These are phyloP conservation scores for Ptychoptera contaminata DNA, from an alignment of 2,888 invertebrate genomes.

Conservation along the genomic window DNA sequence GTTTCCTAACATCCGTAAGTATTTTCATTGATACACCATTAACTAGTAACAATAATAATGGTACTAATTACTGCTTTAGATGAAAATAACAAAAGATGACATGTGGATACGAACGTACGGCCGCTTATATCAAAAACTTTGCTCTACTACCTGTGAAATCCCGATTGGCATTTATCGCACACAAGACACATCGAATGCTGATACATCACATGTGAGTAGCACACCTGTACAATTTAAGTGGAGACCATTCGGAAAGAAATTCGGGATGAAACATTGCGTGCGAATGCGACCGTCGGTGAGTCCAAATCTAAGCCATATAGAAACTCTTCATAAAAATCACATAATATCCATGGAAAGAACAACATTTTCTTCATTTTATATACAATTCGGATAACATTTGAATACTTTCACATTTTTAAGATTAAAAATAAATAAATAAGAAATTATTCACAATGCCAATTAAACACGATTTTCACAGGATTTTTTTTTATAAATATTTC, in stretches of 20 bases:
- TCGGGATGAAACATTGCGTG: conserved; percentile 42
- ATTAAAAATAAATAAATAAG: conserved; percentile 8
- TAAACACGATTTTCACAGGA: too few relatives aligned
- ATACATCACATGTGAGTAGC: conserved; percentile 78
- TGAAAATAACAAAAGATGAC: conserved; percentile 92
- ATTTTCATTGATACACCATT: too few relatives aligned
- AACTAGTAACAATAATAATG: too few relatives aligned
- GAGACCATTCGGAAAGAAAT: conserved; percentile 53
- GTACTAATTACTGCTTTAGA: conserved; percentile 38
- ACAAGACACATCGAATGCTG: conserved; percentile 72
- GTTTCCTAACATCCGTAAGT: conserved; percentile 90
- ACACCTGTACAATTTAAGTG: conserved; percentile 39
- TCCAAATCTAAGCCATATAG: conserved; percentile 22
- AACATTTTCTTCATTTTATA: conserved; percentile 5
- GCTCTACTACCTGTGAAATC: conserved; percentile 95
- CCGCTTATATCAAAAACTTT: conserved; percentile 91
- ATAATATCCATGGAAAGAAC: not conserved
- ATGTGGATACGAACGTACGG: conserved; percentile 99
- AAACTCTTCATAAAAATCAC: not conserved
- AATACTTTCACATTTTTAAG: conserved; percentile 7
- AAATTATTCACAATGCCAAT: not conserved
- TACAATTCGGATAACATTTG: conserved; percentile 7
- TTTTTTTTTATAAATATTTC: too few relatives aligned
- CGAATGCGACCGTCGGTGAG: conserved; percentile 67
- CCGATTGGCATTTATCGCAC: conserved; percentile 98